These are phyloP conservation scores for Nothura maculosa DNA, from an alignment of 2,797 vertebrate genomes.

Conservation along the genomic window DNA sequence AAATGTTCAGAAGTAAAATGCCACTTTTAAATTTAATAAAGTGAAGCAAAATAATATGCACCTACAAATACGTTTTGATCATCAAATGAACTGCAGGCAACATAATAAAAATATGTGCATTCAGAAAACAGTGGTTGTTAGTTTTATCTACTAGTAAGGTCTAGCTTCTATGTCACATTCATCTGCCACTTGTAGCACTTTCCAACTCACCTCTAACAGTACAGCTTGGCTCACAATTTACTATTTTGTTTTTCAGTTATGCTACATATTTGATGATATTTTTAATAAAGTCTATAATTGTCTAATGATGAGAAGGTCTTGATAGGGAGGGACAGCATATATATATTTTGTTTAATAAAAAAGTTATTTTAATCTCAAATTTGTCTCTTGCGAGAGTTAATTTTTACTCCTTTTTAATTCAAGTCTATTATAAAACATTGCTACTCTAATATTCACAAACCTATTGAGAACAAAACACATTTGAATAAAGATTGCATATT, in stretches of 20 bases:
- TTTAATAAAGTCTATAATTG: constrained; percentile 21
- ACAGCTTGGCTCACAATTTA: neutral
- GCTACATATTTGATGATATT: neutral
- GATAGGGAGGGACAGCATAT: neutral
- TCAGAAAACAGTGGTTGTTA: neutral
- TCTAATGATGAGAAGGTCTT: neutral
- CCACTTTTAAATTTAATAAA: neutral
- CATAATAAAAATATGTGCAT: neutral
- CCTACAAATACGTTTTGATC: neutral
- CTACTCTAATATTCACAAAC: constrained; percentile 3
- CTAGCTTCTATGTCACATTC: neutral
- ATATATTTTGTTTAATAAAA: neutral
- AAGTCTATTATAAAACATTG: neutral
- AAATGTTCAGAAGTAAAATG: neutral
- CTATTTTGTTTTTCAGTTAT: neutral
- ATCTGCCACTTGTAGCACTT: neutral
- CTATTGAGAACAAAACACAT: constrained; percentile 5
- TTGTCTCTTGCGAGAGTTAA: neutral
- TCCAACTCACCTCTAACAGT: neutral
- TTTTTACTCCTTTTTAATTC: neutral
- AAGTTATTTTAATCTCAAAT: constrained; percentile 11
- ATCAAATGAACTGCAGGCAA: neutral
- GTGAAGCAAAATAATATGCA: neutral
- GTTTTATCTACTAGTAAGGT: neutral
- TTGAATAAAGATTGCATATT: neutral